phyloP scores from a whole-genome alignment of 2,888 invertebrate species.

The Erpobdella octoculata region DNA sequence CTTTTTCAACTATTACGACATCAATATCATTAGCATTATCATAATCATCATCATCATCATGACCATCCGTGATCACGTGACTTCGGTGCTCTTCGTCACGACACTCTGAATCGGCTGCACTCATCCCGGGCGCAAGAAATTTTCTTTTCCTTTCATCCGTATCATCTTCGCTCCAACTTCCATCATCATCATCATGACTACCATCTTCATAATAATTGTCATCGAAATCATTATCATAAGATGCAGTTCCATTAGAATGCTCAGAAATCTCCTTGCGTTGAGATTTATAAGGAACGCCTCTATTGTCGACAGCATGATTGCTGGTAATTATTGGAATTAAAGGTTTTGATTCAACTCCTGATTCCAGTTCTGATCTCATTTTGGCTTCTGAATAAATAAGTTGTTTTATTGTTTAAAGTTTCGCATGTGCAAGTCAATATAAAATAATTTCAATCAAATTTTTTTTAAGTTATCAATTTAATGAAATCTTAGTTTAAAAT shows the following conservation, averaged over 20 bases:
- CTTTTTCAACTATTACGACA: background rate
- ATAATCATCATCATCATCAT: background rate
- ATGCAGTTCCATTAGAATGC: no score
- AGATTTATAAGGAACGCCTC: background rate
- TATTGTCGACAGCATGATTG: no score
- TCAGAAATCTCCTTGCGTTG: no score
- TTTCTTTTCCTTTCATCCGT: no score
- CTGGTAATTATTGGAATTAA: no score
- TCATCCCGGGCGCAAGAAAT: no score
- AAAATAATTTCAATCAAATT: background rate
- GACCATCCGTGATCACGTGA: no score
- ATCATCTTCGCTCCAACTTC: background rate
- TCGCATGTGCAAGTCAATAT: background rate
- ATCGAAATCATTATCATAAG: conserved; percentile 8
- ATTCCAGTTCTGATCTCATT: no score
- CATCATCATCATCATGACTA: background rate
- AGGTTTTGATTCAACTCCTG: no score
- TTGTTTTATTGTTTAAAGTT: background rate
- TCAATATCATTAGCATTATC: background rate
- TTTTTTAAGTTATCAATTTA: background rate
- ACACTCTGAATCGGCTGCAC: no score
- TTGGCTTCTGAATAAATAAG: background rate
- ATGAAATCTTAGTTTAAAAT: background rate
- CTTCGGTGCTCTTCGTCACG: no score
- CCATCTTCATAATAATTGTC: background rate